Percentiles rank a stretch among this genome's conserved stretches.
These are phyloP conservation scores for Cariama cristata DNA, from an alignment of 2,113 vertebrate species.

Conservation along the genomic window DNA sequence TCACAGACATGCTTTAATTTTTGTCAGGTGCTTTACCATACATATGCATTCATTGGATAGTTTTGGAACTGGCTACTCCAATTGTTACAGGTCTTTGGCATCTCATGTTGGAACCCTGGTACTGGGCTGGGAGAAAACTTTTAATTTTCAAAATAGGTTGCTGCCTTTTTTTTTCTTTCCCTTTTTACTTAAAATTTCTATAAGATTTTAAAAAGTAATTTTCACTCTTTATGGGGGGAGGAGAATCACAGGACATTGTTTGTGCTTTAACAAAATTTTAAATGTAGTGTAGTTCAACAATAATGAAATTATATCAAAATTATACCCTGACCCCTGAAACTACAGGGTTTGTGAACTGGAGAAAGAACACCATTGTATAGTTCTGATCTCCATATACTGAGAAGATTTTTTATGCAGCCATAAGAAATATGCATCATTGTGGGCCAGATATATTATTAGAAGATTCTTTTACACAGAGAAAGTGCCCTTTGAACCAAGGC, in stretches of 20 bases:
- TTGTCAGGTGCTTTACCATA: not conserved
- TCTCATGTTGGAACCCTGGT: not conserved
- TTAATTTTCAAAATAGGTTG: not conserved
- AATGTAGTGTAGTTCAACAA: not conserved
- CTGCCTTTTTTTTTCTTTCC: not conserved
- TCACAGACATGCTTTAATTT: not conserved
- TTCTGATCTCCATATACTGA: not conserved
- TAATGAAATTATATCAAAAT: slow-evolving; percentile 21
- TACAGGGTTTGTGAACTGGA: not conserved
- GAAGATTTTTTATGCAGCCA: slow-evolving; percentile 7
- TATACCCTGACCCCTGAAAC: not conserved
- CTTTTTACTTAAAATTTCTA: not conserved
- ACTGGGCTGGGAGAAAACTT: not conserved
- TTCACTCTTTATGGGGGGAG: not conserved
- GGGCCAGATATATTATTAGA: slow-evolving; percentile 29
- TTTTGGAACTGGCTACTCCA: not conserved
- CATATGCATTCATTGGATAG: not conserved
- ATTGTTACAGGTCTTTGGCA: not conserved
- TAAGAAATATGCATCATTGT: slow-evolving; percentile 28
- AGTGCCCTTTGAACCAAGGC: slow-evolving; percentile 40
- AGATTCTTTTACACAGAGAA: slow-evolving; percentile 55
- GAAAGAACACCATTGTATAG: slow-evolving; percentile 20
- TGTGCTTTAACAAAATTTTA: not conserved
- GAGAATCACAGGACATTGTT: not conserved
- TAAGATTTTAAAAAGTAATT: not conserved